Evolutionary conservation across 1,140 invertebrate species (phyloP).

Genomic region (Orius insidiosus): DNA sequence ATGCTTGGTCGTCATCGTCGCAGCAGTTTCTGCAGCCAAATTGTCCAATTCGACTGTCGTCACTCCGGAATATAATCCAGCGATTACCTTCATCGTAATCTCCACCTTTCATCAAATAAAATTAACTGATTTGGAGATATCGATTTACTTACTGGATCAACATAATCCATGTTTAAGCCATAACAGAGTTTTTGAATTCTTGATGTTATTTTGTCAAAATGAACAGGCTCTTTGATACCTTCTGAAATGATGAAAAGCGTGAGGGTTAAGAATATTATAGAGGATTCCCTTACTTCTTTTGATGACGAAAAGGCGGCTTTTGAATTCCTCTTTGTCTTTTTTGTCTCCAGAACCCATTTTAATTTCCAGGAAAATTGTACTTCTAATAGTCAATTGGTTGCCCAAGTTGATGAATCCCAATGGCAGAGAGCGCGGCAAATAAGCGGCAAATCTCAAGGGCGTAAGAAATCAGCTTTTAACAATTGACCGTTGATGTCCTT

Average conservation of each 20-base stretch:
- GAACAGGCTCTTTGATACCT: constrained; percentile 80
- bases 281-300: background rate
- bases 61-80: constrained; percentile 86
- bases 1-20: constrained; percentile 89
- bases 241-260: constrained; percentile 35
- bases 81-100: constrained; percentile 79
- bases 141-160: constrained; percentile 68
- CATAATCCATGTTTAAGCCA: constrained; percentile 86
- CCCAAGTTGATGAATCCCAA: too few species aligned
- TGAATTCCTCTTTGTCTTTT: too few species aligned
- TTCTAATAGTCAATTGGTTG: too few species aligned
- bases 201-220: constrained; percentile 96
- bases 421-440: too few species aligned
- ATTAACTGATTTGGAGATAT: background rate
- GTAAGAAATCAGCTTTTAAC: too few species aligned
- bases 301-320: too few species aligned
- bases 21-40: constrained; percentile 89
- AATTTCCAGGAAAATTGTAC: constrained; percentile 2
- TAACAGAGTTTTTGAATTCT: constrained; percentile 91
- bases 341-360: too few species aligned
- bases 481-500: too few species aligned
- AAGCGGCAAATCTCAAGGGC: too few species aligned
- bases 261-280: background rate
- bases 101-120: constrained; percentile 38
- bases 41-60: constrained; percentile 95